A percentile compares a stretch with the other conserved stretches of the same genome.
These are phyloP conservation scores for Drosophila falleni DNA, from an alignment of 2,888 invertebrate species.

Conservation along the genomic window DNA sequence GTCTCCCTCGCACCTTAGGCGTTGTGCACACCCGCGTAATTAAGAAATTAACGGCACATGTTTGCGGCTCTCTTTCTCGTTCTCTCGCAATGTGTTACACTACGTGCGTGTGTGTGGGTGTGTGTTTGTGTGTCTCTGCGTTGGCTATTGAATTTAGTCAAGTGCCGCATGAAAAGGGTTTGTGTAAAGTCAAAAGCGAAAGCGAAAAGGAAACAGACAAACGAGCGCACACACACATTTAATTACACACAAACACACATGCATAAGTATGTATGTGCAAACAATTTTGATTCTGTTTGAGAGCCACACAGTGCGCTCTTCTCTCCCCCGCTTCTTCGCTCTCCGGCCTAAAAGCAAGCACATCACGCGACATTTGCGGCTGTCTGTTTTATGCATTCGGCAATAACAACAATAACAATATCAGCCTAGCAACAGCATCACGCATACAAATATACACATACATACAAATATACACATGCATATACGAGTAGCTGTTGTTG, in stretches of 20 bases:
- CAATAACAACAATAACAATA: constrained; percentile 46
- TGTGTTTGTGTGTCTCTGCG: constrained; percentile 7
- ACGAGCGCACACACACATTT: constrained; percentile 65
- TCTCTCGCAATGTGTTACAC: constrained; percentile 7
- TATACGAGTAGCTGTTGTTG: constrained; percentile 2
- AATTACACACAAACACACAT: constrained; percentile 53
- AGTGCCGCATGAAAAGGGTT: constrained; percentile 70
- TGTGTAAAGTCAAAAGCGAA: constrained; percentile 77
- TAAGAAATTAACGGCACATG: constrained; percentile 80
- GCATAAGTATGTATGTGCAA: constrained; percentile 4
- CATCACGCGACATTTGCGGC: constrained; percentile 68
- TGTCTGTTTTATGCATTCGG: constrained; percentile 63
- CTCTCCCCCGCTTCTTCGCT: constrained; percentile 8
- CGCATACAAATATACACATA: constrained; percentile 10
- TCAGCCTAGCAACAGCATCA: constrained; percentile 70
- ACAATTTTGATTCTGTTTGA: constrained; percentile 38
- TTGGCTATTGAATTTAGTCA: constrained; percentile 66
- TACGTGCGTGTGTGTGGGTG: constrained; percentile 1
- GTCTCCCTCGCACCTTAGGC: constrained; percentile 27
- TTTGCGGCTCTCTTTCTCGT: constrained; percentile 62
- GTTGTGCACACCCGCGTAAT: constrained; percentile 70
- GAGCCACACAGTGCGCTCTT: constrained; percentile 16
- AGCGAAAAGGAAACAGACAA: constrained; percentile 67
- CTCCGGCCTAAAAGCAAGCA: constrained; percentile 17
- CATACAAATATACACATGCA: constrained; percentile 4